Evolutionary conservation across 2,888 invertebrate genomes (phyloP).

Genomic region (Liposcelis brunnea): DNA sequence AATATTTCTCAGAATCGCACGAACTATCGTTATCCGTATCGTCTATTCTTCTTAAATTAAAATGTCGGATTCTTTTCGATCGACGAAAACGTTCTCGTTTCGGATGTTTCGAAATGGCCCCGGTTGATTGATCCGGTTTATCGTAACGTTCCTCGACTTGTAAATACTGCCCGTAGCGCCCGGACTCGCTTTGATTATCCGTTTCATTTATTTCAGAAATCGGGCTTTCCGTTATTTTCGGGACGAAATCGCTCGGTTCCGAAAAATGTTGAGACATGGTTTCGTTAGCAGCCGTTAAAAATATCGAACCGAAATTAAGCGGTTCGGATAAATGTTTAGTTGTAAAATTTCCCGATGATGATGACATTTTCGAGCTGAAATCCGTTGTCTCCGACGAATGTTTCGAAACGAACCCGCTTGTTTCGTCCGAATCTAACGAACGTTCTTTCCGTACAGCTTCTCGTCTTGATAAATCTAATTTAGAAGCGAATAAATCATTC

Average conservation of each 20-base stretch:
- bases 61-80: conserved; percentile 3
- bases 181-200: not conserved
- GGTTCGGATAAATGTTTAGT: conserved; percentile 6
- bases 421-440: conserved; percentile 8
- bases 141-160: too few relatives aligned
- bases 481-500: not conserved
- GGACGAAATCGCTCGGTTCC: not conserved
- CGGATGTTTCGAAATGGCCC: conserved; percentile 2
- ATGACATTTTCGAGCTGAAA: conserved; percentile 3
- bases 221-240: not conserved
- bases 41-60: conserved; percentile 1
- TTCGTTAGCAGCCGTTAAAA: not conserved
- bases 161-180: too few relatives aligned
- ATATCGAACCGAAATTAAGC: conserved; percentile 3
- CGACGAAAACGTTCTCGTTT: conserved; percentile 1
- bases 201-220: not conserved
- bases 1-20: conserved; percentile 1
- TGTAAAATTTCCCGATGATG: not conserved
- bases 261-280: conserved; percentile 1
- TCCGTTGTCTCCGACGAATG: conserved; percentile 7
- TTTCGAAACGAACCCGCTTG: conserved; percentile 4
- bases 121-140: not conserved
- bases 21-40: conserved; percentile 7
- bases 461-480: not conserved
- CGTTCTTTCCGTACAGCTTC: conserved; percentile 2